Evolutionary conservation across 92 coral and sea anemone species (phyloP), one percentile per base, ranked within the genome.

Genomic region (Paragorgia papillata): DNA sequence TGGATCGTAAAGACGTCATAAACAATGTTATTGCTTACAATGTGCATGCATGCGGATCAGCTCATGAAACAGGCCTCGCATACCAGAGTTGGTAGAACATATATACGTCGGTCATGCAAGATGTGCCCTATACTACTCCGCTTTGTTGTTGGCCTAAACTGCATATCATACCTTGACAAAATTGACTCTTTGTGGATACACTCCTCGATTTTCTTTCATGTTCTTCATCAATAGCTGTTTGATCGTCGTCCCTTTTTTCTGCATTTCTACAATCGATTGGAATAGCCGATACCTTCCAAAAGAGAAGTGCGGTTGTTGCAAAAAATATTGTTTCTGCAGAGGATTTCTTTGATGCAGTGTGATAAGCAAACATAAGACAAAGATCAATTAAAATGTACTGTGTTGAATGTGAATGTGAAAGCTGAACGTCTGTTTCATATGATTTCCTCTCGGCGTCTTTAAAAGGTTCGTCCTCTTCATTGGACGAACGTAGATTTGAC

Each of bases 201-300:
- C n/a, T 46, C 53, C 53, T 46, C n/a, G 15, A 7, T 46, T 46
- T 15, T 2, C 53, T 15, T 2, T 46, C 53, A 2, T 46, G 53
- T 15, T 46, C 15, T 15, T 9, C 2, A 46, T 46, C 53, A 9
- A 46, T 15, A 46, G 12, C 15, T 46, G 14, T 46, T 15, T 2
- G 53, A 46, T n/a, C 2, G 4, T 37, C 10, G 4, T 10, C 43
- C 15, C 53, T 7, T 46, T 46, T 46, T 15, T 46, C 53, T 46
- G 7, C n/a, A n/a, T 9, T 6, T 6, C n/a, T 46, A 46, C 31
- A n/a, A 33, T 30, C 19, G 30, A 71, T n/a, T 28, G 78, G 78
- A 30, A 53, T 53, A 21, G 78, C 62, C 9, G 46, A 50, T 5
- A 54, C 78, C 32, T 51, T 53, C 63, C 64, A 53, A 58, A 71